phyloP scores from a whole-genome alignment of 2,797 vertebrate species.

The Falco naumanni region DNA sequence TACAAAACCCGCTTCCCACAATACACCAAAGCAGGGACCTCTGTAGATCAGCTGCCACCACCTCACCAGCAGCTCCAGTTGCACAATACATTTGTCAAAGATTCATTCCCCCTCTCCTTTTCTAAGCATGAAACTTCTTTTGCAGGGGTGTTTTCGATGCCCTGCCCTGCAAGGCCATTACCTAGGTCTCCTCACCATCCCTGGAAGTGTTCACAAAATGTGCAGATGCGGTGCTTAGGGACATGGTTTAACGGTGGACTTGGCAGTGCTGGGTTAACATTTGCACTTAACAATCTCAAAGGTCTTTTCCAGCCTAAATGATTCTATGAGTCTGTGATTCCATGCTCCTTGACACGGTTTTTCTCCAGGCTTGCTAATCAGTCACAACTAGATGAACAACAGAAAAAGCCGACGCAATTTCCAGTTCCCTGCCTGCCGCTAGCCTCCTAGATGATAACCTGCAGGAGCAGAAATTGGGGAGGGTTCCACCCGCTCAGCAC shows the following conservation, averaged over 20 bases:
- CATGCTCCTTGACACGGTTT: too few relatives aligned
- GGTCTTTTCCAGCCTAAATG: too few relatives aligned
- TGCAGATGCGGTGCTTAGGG: too few relatives aligned
- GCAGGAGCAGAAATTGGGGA: background rate
- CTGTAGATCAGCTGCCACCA: fast-evolving
- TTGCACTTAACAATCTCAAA: too few relatives aligned
- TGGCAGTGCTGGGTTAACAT: too few relatives aligned
- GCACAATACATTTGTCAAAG: background rate
- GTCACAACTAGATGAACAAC: background rate
- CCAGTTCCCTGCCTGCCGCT: background rate
- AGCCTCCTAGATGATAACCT: background rate
- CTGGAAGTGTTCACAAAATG: too few relatives aligned
- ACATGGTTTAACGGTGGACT: too few relatives aligned
- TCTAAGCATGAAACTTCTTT: background rate
- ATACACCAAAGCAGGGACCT: background rate
- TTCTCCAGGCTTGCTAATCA: background rate
- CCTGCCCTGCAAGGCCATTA: background rate
- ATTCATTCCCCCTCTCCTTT: fast-evolving
- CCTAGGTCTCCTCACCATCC: background rate
- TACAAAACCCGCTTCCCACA: fast-evolving
- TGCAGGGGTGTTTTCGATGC: fast-evolving
- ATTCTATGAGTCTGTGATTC: too few relatives aligned
- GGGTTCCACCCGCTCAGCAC: background rate
- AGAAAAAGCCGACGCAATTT: background rate
- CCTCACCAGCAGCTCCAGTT: background rate